Evolutionary conservation across 1,140 invertebrate species (phyloP).

Genomic region (Cephus cinctus): DNA sequence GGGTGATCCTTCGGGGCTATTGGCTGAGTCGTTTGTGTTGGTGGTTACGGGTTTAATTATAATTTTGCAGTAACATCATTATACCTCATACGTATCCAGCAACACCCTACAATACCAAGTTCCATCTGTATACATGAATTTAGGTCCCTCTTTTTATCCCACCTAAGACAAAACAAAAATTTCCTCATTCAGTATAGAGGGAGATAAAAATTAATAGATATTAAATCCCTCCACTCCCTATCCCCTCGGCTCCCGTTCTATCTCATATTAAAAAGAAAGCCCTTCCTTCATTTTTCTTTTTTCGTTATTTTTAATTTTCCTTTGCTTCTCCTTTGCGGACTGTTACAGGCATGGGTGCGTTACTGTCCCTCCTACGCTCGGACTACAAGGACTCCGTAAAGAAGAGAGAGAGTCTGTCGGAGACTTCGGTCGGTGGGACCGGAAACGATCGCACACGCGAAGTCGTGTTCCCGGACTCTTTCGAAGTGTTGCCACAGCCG

Average conservation of each 20-base stretch:
- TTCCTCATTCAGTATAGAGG: constrained; percentile 16
- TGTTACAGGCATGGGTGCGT: constrained; percentile 52
- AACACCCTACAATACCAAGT: too few species aligned
- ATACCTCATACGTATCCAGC: constrained; percentile 30
- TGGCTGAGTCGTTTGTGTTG: constrained; percentile 52
- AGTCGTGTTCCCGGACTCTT: constrained; percentile 53
- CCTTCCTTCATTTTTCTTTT: constrained; percentile 21
- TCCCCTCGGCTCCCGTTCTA: not conserved
- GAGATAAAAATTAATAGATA: constrained; percentile 2
- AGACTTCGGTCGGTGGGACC: constrained; percentile 22
- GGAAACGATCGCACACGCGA: constrained; percentile 27
- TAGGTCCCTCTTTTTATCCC: too few species aligned
- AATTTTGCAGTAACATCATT: constrained; percentile 13
- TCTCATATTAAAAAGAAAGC: not conserved
- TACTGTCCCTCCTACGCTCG: constrained; percentile 45
- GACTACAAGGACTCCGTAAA: constrained; percentile 38
- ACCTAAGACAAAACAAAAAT: too few species aligned
- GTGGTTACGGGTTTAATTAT: constrained; percentile 49
- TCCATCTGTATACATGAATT: too few species aligned
- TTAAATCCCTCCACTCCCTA: not conserved
- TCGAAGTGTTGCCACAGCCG: constrained; percentile 50
- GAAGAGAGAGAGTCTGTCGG: constrained; percentile 9
- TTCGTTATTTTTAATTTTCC: constrained; percentile 35
- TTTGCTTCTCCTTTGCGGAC: constrained; percentile 31
- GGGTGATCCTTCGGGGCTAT: constrained; percentile 45